Percentiles rank a stretch among this genome's conserved stretches.
These are phyloP conservation scores for Vombatus ursinus DNA, from an alignment of 2,113 vertebrate species.

Conservation along the genomic window DNA sequence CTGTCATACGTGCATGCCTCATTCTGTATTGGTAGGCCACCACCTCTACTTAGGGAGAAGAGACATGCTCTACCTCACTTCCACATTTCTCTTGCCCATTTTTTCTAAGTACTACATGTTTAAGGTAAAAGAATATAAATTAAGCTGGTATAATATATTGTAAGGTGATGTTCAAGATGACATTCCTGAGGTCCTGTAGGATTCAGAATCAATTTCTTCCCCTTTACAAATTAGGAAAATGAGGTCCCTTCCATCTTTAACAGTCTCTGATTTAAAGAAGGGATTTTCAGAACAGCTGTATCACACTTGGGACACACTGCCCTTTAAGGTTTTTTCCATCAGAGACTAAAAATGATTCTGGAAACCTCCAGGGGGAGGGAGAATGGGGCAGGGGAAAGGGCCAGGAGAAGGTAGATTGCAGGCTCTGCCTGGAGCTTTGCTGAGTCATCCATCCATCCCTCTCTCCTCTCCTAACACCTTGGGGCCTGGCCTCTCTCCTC, in stretches of 20 bases:
- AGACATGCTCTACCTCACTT: background rate
- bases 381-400: background rate
- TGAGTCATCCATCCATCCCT: background rate
- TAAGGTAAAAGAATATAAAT: background rate
- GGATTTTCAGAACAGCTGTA: background rate
- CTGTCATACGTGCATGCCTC: background rate
- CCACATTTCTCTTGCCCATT: background rate
- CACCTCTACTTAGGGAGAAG: background rate
- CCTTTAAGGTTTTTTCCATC: background rate
- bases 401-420: background rate
- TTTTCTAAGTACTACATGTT: background rate
- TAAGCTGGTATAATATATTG: background rate
- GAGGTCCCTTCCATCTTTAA: background rate
- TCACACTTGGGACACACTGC: background rate
- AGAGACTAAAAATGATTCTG: background rate
- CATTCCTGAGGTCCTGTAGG: background rate
- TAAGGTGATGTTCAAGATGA: background rate
- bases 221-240: background rate
- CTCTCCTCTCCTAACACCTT: background rate
- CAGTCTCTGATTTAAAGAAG: background rate
- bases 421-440: background rate
- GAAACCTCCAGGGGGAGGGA: background rate
- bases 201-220: background rate
- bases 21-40: background rate
- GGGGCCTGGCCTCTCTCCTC: background rate